phyloP scores from a whole-genome alignment of 2,113 vertebrate genomes.

The Ahaetulla prasina region DNA sequence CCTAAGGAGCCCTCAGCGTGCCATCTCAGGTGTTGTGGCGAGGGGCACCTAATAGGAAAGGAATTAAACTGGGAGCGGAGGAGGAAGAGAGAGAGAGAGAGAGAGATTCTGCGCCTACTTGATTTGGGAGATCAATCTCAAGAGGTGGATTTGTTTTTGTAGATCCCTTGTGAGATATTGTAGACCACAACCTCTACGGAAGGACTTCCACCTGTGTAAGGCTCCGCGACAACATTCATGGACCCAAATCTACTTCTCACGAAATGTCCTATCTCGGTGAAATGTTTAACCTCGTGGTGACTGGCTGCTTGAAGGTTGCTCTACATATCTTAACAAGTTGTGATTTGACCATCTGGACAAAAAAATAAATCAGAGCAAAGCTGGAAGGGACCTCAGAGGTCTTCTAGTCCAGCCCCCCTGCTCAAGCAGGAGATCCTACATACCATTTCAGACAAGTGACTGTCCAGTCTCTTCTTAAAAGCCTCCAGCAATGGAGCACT shows the following conservation, averaged over 20 bases:
- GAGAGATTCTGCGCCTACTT: neutral
- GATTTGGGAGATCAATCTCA: neutral
- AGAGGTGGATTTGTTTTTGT: neutral
- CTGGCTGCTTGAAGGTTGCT: neutral
- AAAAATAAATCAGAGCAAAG: no score
- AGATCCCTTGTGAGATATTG: neutral
- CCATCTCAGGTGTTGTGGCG: constrained; percentile 45
- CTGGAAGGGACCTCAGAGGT: no score
- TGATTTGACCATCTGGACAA: neutral
- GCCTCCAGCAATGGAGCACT: no score
- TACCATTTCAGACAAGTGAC: no score
- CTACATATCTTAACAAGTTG: neutral
- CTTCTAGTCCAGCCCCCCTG: no score
- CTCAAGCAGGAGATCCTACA: no score
- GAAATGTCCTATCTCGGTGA: neutral
- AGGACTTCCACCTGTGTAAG: neutral
- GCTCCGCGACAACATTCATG: neutral
- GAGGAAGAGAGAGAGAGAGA: neutral
- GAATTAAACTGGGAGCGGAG: constrained; percentile 43
- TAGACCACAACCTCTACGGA: neutral
- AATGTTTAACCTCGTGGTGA: neutral
- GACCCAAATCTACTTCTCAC: neutral
- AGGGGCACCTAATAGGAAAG: constrained; percentile 13
- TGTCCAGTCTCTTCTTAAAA: no score
- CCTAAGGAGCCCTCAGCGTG: constrained; percentile 48